Conservation (phyloP, 2,888 invertebrate genomes). For the Lepeophtheirus nordmannii region DNA sequence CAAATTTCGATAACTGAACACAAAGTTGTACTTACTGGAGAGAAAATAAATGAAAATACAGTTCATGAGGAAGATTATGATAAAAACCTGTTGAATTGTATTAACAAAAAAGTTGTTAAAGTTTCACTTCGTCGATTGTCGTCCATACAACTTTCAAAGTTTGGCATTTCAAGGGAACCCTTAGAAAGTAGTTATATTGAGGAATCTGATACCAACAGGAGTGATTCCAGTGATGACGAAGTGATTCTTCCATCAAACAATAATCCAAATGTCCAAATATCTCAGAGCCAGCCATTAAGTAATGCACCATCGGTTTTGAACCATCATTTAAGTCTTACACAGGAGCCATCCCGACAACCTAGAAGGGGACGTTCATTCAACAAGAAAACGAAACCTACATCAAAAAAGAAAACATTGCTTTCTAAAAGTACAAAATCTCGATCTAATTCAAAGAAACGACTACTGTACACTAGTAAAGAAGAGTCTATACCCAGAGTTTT, state of each 20-base stretch:
- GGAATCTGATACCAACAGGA: no score
- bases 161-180: background rate
- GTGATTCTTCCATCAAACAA: background rate
- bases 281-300: background rate
- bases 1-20: no score
- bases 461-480: background rate
- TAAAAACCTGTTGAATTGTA: background rate
- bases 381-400: no score
- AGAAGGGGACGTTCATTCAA: no score
- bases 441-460: background rate
- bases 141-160: background rate
- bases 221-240: background rate
- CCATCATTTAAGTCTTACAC: no score
- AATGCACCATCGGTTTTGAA: no score
- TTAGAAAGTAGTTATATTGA: no score
- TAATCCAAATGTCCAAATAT: background rate
- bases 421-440: background rate
- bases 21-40: no score
- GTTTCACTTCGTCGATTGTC: background rate
- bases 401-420: background rate
- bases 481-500: background rate
- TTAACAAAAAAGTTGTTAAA: background rate
- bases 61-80: background rate
- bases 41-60: no score
- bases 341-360: no score